phyloP scores from a whole-genome alignment of 2,113 vertebrate species.

The Cryptotis parvus region DNA sequence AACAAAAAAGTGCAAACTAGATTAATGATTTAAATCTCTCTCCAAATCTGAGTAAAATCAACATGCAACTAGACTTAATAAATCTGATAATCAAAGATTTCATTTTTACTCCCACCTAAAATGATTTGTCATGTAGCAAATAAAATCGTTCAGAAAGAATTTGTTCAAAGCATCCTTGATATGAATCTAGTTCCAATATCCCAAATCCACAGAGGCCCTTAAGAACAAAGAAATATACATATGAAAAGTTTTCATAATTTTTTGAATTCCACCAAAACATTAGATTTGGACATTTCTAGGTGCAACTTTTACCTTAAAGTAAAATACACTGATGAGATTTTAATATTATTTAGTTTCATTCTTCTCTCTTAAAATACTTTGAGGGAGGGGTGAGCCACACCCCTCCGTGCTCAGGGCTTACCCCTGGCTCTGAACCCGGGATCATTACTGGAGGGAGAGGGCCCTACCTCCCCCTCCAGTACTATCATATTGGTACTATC shows the following conservation, averaged over 20 bases:
- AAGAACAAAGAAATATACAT: slow-evolving; percentile 45
- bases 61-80: not conserved
- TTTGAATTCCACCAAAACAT: slow-evolving; percentile 23
- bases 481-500: too few species aligned
- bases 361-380: slow-evolving; percentile 13
- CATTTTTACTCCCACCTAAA: slow-evolving; percentile 75
- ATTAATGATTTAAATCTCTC: slow-evolving; percentile 32
- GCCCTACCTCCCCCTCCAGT: too few species aligned
- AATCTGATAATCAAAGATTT: slow-evolving; percentile 74
- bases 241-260: slow-evolving; percentile 27
- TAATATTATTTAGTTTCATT: slow-evolving; percentile 48
- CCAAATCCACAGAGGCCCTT: slow-evolving; percentile 55
- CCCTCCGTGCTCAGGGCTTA: too few species aligned
- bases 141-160: slow-evolving; percentile 54
- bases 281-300: slow-evolving; percentile 58
- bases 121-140: slow-evolving; percentile 70
- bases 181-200: slow-evolving; percentile 32
- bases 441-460: too few species aligned
- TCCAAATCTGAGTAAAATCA: not conserved
- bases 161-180: slow-evolving; percentile 68
- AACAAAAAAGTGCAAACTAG: not conserved
- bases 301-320: slow-evolving; percentile 23
- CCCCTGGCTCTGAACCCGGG: too few species aligned
- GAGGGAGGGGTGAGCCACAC: too few species aligned
- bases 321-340: slow-evolving; percentile 59